Base-by-base conservation (phyloP, 2,888 invertebrate species). In the Trichogramma dendrolimi region DNA sequence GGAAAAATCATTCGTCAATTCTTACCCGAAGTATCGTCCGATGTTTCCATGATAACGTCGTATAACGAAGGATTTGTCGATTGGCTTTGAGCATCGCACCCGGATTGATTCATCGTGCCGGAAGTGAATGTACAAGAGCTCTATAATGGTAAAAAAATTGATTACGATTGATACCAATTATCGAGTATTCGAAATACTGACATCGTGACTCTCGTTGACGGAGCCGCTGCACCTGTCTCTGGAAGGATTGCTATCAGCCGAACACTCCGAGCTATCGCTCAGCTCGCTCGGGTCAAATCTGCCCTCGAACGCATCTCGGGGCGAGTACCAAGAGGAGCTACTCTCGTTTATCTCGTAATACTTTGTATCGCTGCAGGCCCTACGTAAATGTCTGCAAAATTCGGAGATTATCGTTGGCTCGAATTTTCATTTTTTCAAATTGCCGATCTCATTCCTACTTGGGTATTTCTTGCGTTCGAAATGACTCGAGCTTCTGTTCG, bases 331-430 rank as follows among this genome's bases (percentile, higher is more conserved):
- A 46, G 58, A 50, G 27, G 55, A 63, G 27, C 56, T 59, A 5
- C 64, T 71, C 58, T 77, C 77, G 39, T 75, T 67, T 2, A 75
- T 64, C 67, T 74, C 74, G n/a, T 65, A 70, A 55, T 75, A 76
- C 46, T 61, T 68, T 0, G 66, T 73, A 3, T 61, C 66, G 11
- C 55, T 69, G 4, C 67, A 66, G 8, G 68, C 42, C 4, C 68
- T 53, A 38, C 69, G 67, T 41, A 72, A 59, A 43, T 67, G 61
- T 46, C 68, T 68, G 8, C 7, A 55, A 56, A 39, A 41, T 11
- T 11, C 27, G 14, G 27, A 57, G 50, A 55, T 40, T 42, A 44
- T 44, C 46, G 58, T 27, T 67, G 67, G 1, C n/a, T 1, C n/a
- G 43, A 39, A 44, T 8, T 27, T 51, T 2, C 43, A 4, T 43